These are phyloP conservation scores for Plagiodera versicolora DNA, from an alignment of 2,888 invertebrate genomes.

Conservation along the genomic window DNA sequence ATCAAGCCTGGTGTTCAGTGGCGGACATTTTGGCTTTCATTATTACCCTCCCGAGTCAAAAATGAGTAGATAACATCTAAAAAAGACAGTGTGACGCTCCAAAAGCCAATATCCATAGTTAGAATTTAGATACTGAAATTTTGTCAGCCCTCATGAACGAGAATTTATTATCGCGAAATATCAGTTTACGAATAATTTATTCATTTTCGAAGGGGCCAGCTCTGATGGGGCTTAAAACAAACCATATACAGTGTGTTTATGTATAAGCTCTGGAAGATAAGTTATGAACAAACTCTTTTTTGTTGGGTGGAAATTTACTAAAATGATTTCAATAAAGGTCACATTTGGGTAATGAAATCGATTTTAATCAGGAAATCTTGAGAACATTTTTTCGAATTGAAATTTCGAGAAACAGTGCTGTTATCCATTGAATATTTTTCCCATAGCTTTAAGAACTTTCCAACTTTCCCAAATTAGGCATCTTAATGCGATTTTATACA, in stretches of 20 bases:
- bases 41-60: conserved; percentile 30
- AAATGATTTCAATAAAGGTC: too few species aligned
- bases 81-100: conserved; percentile 22
- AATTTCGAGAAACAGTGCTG: not conserved
- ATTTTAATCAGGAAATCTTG: not conserved
- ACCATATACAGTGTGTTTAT: not conserved
- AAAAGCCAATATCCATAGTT: conserved; percentile 21
- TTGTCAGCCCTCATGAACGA: not conserved
- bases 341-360: not conserved
- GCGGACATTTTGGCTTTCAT: conserved; percentile 34
- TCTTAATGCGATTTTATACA: not conserved
- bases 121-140: conserved; percentile 13
- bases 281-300: too few species aligned
- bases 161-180: not conserved
- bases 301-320: too few species aligned
- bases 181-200: not conserved
- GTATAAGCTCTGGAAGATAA: too few species aligned
- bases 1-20: conserved; percentile 34
- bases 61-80: conserved; percentile 33
- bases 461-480: conserved; percentile 1
- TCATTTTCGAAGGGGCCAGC: not conserved
- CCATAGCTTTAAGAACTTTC: not conserved
- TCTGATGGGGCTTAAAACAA: not conserved
- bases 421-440: not conserved
- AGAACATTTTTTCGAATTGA: not conserved